phyloP scores from a whole-genome alignment of 2,888 invertebrate species.

The Achlya flavicornis region DNA sequence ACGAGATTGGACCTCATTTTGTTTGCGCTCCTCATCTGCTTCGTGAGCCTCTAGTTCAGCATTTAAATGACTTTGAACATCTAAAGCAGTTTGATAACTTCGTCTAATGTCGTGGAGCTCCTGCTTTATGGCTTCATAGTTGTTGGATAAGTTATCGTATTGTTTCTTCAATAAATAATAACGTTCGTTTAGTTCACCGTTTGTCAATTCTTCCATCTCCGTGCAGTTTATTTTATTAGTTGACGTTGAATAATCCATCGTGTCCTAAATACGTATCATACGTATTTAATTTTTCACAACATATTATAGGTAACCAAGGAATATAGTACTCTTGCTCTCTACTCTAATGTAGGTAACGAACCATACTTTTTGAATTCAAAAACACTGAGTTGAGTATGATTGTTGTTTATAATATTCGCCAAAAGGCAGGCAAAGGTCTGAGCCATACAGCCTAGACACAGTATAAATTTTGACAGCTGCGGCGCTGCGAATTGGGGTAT shows the following conservation, averaged over 20 bases:
- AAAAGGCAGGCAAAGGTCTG: no score
- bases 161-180: conserved; percentile 74
- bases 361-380: no score
- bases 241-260: conserved; percentile 77
- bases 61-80: conserved; percentile 72
- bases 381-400: no score
- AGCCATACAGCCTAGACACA: no score
- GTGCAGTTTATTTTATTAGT: conserved; percentile 72
- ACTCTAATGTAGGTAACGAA: no score
- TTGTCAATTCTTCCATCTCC: conserved; percentile 67
- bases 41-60: conserved; percentile 73
- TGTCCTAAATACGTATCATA: neutral
- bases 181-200: conserved; percentile 68
- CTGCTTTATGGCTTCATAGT: conserved; percentile 70
- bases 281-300: no score
- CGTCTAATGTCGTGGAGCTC: conserved; percentile 73
- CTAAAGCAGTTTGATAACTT: conserved; percentile 73
- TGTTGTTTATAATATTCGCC: no score
- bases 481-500: no score
- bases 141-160: conserved; percentile 62
- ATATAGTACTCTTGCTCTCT: no score
- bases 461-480: no score
- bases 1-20: conserved; percentile 57
- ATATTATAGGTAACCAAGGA: no score
- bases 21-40: conserved; percentile 61